These are phyloP conservation scores for Pecten maximus DNA, from an alignment of 2,888 invertebrate species.

Conservation along the genomic window DNA sequence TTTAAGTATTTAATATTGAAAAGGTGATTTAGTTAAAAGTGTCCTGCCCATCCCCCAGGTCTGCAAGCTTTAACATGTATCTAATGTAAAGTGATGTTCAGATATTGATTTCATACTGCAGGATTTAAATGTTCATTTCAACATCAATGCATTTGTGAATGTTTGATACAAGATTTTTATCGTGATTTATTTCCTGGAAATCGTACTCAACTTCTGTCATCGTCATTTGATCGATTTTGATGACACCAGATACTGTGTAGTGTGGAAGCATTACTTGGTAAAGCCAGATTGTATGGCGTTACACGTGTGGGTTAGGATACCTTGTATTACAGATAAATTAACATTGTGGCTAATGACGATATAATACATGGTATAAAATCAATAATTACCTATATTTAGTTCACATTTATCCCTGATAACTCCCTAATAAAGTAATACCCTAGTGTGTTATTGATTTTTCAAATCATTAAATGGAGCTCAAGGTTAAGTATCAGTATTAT, in stretches of 20 bases:
- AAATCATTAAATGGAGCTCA: neutral
- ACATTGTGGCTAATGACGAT: neutral
- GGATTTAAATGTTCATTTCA: neutral
- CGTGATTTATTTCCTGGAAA: neutral
- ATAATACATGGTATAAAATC: neutral
- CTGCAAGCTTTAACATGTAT: neutral
- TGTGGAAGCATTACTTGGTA: no score
- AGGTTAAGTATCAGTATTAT: no score
- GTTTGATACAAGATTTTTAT: neutral
- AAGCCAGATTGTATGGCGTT: neutral
- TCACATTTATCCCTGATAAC: neutral
- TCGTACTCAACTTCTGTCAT: neutral
- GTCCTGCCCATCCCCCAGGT: neutral
- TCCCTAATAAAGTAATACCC: neutral
- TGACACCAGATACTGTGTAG: neutral
- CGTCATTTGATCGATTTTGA: neutral
- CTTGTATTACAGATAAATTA: neutral
- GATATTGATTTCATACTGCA: neutral
- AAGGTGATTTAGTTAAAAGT: neutral
- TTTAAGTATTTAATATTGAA: slow-evolving; percentile 18
- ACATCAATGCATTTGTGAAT: neutral
- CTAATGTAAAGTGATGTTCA: neutral
- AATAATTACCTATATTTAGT: neutral
- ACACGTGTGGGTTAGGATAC: neutral
- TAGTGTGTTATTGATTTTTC: neutral